Percentiles rank a stretch among this genome's conserved stretches.
phyloP scores from a whole-genome alignment of 2,797 vertebrate genomes.

The Urophycis tenuis region DNA sequence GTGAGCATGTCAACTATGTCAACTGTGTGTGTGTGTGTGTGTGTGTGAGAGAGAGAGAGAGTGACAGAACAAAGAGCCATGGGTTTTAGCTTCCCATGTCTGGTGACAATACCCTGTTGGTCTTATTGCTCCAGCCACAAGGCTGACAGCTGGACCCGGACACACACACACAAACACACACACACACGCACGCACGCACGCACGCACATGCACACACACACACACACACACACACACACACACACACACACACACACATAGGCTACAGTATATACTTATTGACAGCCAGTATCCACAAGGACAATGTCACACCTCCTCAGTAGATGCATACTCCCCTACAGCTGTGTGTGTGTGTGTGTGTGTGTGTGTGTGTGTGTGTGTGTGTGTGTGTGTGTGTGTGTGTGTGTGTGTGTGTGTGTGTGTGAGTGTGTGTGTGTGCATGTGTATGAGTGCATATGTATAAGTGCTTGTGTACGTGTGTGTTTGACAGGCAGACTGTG shows the following conservation, averaged over 20 bases:
- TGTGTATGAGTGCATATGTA: slow-evolving; percentile 7
- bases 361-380: too few species aligned
- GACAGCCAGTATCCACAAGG: slow-evolving; percentile 46
- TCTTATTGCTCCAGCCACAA: slow-evolving; percentile 46
- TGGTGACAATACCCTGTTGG: slow-evolving; percentile 52
- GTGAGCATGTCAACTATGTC: not conserved
- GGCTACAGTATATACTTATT: too few species aligned
- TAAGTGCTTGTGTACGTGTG: not conserved
- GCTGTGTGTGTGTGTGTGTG: slow-evolving; percentile 7
- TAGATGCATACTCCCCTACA: slow-evolving; percentile 40
- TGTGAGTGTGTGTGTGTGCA: slow-evolving; percentile 26
- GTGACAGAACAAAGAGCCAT: slow-evolving; percentile 40
- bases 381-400: too few species aligned
- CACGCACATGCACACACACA: slow-evolving; percentile 8
- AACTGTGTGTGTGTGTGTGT: not conserved
- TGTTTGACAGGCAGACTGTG: slow-evolving; percentile 58
- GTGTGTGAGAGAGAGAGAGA: slow-evolving; percentile 21
- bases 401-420: slow-evolving; percentile 4
- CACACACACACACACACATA: not conserved
- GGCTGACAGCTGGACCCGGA: slow-evolving; percentile 30
- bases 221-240: not conserved
- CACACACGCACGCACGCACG: slow-evolving; percentile 21
- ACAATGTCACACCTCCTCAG: slow-evolving; percentile 53
- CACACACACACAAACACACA: slow-evolving; percentile 23
- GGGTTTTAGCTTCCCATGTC: slow-evolving; percentile 41